These are phyloP conservation scores for Tetropium fuscum DNA, from an alignment of 2,888 invertebrate species.

Conservation along the genomic window DNA sequence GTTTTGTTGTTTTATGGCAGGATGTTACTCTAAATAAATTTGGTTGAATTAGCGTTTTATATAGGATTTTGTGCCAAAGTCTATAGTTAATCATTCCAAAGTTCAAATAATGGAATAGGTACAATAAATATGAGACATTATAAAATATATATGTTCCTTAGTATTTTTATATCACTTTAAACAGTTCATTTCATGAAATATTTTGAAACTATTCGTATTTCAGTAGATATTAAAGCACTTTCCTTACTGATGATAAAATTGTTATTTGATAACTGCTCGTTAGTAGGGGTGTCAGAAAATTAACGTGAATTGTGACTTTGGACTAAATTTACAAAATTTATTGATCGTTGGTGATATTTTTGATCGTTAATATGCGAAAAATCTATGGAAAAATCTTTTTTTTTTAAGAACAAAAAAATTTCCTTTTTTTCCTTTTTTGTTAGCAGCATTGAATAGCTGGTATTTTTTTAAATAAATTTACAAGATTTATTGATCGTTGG, in stretches of 20 bases:
- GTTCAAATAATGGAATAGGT: slow-evolving; percentile 29
- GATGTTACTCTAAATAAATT: slow-evolving; percentile 9
- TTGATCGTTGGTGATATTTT: no score
- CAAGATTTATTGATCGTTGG: no score
- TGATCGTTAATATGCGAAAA: no score
- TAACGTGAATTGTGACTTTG: no score
- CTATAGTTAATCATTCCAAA: slow-evolving; percentile 25
- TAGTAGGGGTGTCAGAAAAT: no score
- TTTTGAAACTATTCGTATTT: not conserved
- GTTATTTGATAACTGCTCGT: no score
- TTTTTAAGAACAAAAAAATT: no score
- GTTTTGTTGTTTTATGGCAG: not conserved
- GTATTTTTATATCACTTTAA: slow-evolving; percentile 24
- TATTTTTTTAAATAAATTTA: no score
- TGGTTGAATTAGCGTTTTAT: slow-evolving; percentile 8
- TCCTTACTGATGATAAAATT: slow-evolving; percentile 7
- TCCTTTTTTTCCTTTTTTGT: no score
- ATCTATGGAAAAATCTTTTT: no score
- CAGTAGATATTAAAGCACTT: slow-evolving; percentile 1
- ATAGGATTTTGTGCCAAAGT: slow-evolving; percentile 20
- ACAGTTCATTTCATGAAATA: not conserved
- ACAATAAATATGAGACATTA: slow-evolving; percentile 24
- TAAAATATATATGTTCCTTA: slow-evolving; percentile 13
- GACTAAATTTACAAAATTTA: no score
- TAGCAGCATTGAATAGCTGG: no score